phyloP scores from a whole-genome alignment of 2,888 invertebrate species.

The Endotricha flammealis region DNA sequence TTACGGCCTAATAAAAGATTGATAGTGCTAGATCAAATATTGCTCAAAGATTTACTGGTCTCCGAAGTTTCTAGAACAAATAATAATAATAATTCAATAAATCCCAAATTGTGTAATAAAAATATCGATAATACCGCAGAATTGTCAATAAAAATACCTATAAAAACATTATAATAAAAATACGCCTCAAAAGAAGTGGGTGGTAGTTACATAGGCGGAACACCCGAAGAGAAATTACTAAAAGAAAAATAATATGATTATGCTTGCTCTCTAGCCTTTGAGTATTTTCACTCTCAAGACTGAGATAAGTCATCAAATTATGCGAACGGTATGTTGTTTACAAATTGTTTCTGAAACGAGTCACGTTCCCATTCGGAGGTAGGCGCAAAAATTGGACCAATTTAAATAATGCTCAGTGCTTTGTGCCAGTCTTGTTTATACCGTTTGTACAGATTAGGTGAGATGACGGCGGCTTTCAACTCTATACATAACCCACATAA shows the following conservation, averaged over 20 bases:
- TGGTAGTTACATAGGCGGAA: conserved; percentile 16
- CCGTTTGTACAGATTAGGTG: conserved; percentile 27
- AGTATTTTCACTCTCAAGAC: conserved; percentile 39
- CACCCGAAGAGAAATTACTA: conserved; percentile 25
- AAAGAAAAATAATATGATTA: conserved; percentile 30
- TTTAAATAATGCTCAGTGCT: conserved; percentile 43
- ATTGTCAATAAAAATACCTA: too few species aligned
- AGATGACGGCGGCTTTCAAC: conserved; percentile 10
- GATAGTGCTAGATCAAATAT: too few species aligned
- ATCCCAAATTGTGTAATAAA: too few species aligned
- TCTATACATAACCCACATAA: conserved; percentile 9
- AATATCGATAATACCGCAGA: too few species aligned
- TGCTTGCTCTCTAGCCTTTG: conserved; percentile 38
- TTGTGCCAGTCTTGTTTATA: conserved; percentile 21
- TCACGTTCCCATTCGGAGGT: conserved; percentile 46
- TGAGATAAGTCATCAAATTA: conserved; percentile 59
- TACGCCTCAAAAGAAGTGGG: conserved; percentile 1
- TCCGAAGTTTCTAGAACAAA: too few species aligned
- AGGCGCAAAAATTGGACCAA: conserved; percentile 43
- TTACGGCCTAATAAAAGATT: too few species aligned
- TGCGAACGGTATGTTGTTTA: conserved; percentile 50
- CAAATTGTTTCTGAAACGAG: conserved; percentile 53
- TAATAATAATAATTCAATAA: too few species aligned
- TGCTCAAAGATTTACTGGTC: too few species aligned
- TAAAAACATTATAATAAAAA: not conserved